Percentiles rank a stretch among this genome's conserved stretches.
These are phyloP conservation scores for Nomada ruficornis DNA, from an alignment of 2,888 invertebrate genomes.

Conservation along the genomic window DNA sequence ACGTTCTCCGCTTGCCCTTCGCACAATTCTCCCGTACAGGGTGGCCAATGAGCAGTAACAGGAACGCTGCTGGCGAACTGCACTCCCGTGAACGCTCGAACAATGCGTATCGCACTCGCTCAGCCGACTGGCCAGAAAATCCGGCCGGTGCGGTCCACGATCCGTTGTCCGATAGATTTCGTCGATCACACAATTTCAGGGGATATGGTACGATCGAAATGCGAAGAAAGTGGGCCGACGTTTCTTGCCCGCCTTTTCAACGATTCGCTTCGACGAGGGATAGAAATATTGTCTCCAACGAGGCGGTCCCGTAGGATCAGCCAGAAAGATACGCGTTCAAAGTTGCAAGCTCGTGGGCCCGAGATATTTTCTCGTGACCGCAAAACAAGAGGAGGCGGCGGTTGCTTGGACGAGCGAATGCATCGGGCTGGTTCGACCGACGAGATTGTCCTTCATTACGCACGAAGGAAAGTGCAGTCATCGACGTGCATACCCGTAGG, in stretches of 20 bases:
- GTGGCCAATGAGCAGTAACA: slow-evolving; percentile 69
- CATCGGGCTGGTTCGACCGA: slow-evolving; percentile 63
- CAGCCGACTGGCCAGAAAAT: slow-evolving; percentile 75
- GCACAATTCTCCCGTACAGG: slow-evolving; percentile 54
- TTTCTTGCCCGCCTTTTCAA: neutral
- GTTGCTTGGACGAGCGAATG: slow-evolving; percentile 66
- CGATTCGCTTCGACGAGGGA: neutral
- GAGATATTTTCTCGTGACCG: slow-evolving; percentile 60
- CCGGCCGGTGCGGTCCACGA: slow-evolving; percentile 33
- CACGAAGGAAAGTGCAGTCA: slow-evolving; percentile 80
- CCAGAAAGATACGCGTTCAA: slow-evolving; percentile 24
- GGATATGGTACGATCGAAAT: no score
- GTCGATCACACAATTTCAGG: neutral
- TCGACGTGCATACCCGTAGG: slow-evolving; percentile 77
- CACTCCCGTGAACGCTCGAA: slow-evolving; percentile 73
- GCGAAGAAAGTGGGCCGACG: no score
- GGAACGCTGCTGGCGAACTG: slow-evolving; percentile 61
- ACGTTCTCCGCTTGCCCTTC: slow-evolving; percentile 53
- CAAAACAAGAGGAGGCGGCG: slow-evolving; percentile 63
- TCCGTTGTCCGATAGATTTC: neutral
- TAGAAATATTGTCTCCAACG: slow-evolving; percentile 11
- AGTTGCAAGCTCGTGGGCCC: slow-evolving; percentile 46
- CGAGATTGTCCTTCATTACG: slow-evolving; percentile 79
- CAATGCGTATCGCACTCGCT: slow-evolving; percentile 77
- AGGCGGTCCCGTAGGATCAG: neutral